Percentiles rank a stretch among this genome's conserved stretches.
Evolutionary conservation across 2,113 vertebrate species (phyloP).

Genomic region (Lontra canadensis): DNA sequence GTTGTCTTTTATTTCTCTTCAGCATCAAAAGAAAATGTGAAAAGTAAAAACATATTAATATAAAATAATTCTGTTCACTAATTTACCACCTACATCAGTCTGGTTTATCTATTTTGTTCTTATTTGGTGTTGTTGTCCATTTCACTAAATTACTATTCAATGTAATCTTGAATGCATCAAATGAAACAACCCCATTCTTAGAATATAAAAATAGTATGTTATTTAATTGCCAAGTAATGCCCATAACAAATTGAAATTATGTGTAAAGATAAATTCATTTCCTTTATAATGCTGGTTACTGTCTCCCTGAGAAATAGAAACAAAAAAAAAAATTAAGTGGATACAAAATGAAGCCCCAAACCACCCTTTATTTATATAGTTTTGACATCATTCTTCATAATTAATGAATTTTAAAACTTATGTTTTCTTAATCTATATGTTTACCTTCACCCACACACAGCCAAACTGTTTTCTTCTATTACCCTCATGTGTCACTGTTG

Average conservation of each 20-base stretch:
- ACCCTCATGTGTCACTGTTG: neutral
- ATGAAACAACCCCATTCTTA: constrained; percentile 31
- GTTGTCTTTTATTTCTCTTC: neutral
- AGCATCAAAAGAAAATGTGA: neutral
- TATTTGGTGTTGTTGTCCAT: neutral
- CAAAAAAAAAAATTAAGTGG: neutral
- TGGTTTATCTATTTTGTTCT: neutral
- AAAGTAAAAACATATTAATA: neutral
- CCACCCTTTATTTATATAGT: neutral
- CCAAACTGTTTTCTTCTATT: neutral
- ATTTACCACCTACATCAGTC: neutral
- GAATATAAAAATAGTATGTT: constrained; percentile 47
- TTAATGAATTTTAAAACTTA: neutral
- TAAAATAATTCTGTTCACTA: neutral
- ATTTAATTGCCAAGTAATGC: constrained; percentile 56
- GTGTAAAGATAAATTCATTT: constrained; percentile 30
- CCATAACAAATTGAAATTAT: constrained; percentile 38
- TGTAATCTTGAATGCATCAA: neutral
- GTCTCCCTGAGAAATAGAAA: neutral
- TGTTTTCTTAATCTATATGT: neutral
- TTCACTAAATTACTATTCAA: neutral
- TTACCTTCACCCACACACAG: neutral
- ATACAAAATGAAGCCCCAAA: neutral
- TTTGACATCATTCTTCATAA: neutral
- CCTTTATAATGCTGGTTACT: constrained; percentile 2